phyloP scores from a whole-genome alignment of 2,888 invertebrate genomes.

The Perithous albicinctus region DNA sequence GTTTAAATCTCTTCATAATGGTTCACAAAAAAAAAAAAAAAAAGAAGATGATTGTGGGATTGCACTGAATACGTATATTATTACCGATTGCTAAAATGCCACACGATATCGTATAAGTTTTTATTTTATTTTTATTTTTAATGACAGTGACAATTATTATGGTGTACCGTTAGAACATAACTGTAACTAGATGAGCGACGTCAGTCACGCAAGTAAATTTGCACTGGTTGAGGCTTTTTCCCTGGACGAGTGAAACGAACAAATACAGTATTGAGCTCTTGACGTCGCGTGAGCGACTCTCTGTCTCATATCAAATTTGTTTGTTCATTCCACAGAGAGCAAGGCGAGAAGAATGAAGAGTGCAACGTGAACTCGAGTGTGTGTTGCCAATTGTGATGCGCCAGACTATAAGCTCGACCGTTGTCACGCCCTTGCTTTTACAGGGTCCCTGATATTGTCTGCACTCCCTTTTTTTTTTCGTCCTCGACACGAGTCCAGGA shows the following conservation, averaged over 20 bases:
- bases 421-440: neutral
- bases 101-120: neutral
- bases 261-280: neutral
- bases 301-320: slow-evolving; percentile 32
- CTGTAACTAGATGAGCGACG: slow-evolving; percentile 5
- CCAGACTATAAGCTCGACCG: neutral
- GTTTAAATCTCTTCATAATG: neutral
- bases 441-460: slow-evolving; percentile 2
- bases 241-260: slow-evolving; percentile 1
- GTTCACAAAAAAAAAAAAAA: no score
- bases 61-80: neutral
- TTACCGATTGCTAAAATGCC: neutral
- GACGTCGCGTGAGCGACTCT: slow-evolving; percentile 4
- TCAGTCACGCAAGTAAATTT: slow-evolving; percentile 50
- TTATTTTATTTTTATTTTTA: slow-evolving; percentile 7
- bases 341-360: neutral
- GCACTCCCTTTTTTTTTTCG: neutral
- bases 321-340: slow-evolving; percentile 17
- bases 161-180: slow-evolving; percentile 29
- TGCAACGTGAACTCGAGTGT: slow-evolving; percentile 21
- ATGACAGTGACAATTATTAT: slow-evolving; percentile 45
- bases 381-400: slow-evolving; percentile 13
- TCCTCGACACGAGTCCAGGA: neutral
- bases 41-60: no score
- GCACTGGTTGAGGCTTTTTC: slow-evolving; percentile 32